These are phyloP conservation scores for Manacus vitellinus DNA, from an alignment of 2,113 vertebrate genomes.

Conservation along the genomic window DNA sequence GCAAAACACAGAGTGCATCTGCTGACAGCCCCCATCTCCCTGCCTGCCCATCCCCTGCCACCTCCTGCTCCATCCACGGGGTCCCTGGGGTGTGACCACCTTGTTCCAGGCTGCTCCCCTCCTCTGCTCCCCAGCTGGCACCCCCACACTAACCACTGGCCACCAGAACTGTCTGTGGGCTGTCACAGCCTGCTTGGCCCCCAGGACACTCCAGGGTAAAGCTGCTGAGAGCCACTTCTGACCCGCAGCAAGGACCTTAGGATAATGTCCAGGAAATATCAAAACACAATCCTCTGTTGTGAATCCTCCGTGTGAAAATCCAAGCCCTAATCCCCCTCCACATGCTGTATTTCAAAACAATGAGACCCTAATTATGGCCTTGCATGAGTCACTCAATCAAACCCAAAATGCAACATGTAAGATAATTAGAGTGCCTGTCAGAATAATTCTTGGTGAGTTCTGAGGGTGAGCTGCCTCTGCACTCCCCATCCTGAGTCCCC, in stretches of 20 bases:
- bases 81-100: neutral
- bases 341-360: conserved; percentile 14
- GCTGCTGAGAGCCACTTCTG: neutral
- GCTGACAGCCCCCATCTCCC: neutral
- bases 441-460: conserved; percentile 46
- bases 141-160: fast-evolving
- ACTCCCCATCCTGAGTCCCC: conserved; percentile 6
- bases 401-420: conserved; percentile 15
- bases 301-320: conserved; percentile 1
- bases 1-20: neutral
- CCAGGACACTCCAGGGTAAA: neutral
- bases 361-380: neutral
- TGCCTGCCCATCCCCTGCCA: neutral
- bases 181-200: neutral
- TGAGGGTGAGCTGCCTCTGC: neutral
- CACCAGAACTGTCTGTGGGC: fast-evolving
- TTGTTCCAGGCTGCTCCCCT: neutral
- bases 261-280: neutral
- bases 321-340: neutral
- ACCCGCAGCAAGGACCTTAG: neutral
- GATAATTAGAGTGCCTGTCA: conserved; percentile 50
- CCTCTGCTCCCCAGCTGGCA: neutral
- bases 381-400: neutral
- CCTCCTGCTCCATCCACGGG: neutral
- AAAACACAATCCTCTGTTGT: neutral